Base-by-base conservation (phyloP, 2,113 vertebrate genomes). In the Nothocercus julius region DNA sequence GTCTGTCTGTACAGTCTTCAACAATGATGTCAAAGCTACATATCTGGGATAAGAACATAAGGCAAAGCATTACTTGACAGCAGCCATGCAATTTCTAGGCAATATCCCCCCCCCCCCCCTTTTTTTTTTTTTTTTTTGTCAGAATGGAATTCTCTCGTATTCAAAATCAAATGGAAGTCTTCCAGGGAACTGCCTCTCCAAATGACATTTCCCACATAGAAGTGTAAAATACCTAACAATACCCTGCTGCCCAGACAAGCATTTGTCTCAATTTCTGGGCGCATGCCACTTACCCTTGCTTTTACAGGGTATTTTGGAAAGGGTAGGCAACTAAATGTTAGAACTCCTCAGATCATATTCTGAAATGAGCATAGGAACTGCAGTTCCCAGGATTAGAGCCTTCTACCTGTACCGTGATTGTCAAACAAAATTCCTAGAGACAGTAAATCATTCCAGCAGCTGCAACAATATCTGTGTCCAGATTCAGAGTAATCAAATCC, bases 1-100 rank as follows among this genome's bases (percentile, higher is more conserved):
- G 95, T 99, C 99, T 15, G 99, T 99, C 97, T 99, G 99, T 87
- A 99, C 99, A 0, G 99, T 99, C 98, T 99, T 99, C 98, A 99
- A 98, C 97, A 99, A 97, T 13, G 99, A 99, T 0, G 99, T 99
- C 98, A 99, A 97, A 76, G 99, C 99, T 97, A 99, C 99, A 10
- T 99, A 99, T 96, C 99, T 99, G 96, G 21, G 69, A 82, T 1
- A 73, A 62, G 22, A 30, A 89, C 40, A 69, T 12, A 80, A 0
- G 0, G 32, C 36, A 75, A 83, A 18, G 34, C 77, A 51, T 1
- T 34, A 51, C 67, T 2, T 81, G 25, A 66, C 30, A 53, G 58
- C 0, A 91, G 20, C 45, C 15, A 56, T 51, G 76, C 74, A 3
- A 69, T 45, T 76, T 72, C 51, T 63, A 10, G 14, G 22, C 34